Conservation (phyloP, 2,113 vertebrate genomes). For the Bagarius yarrelli region DNA sequence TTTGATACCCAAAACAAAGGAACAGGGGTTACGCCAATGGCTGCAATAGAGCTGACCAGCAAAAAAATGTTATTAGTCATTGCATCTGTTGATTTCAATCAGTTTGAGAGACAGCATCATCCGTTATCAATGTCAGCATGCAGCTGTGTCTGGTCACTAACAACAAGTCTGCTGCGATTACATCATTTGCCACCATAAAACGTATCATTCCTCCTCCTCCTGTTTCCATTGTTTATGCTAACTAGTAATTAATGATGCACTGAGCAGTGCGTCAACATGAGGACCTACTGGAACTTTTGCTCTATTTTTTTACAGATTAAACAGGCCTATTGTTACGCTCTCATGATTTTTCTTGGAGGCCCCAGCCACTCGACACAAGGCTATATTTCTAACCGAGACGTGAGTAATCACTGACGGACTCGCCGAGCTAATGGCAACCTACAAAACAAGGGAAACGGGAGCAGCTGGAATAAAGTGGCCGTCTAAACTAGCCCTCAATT, state of each 20-base stretch:
- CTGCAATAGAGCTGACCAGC: not conserved
- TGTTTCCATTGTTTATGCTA: constrained; percentile 22
- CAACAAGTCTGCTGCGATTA: constrained; percentile 41
- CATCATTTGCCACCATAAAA: constrained; percentile 35
- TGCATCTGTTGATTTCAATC: constrained; percentile 50
- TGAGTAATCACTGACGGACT: constrained; percentile 54
- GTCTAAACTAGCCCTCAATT: constrained; percentile 51
- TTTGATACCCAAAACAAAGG: constrained; percentile 21
- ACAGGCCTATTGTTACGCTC: constrained; percentile 20
- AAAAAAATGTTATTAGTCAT: constrained; percentile 53
- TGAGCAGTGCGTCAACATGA: constrained; percentile 21
- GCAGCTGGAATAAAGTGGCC: constrained; percentile 47
- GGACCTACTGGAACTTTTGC: not conserved
- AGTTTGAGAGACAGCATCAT: constrained; percentile 47
- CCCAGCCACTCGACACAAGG: constrained; percentile 4
- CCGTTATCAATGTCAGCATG: constrained; percentile 49
- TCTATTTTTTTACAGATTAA: not conserved
- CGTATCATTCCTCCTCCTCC: constrained; percentile 4
- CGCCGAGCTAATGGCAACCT: constrained; percentile 53
- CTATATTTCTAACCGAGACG: constrained; percentile 44
- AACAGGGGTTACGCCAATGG: constrained; percentile 28
- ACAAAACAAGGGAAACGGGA: constrained; percentile 50
- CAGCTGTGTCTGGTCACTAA: constrained; percentile 39
- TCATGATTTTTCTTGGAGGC: constrained; percentile 12
- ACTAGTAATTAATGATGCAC: constrained; percentile 23